These are phyloP conservation scores for Murina feae DNA, from an alignment of 2,113 vertebrate genomes.

Conservation along the genomic window DNA sequence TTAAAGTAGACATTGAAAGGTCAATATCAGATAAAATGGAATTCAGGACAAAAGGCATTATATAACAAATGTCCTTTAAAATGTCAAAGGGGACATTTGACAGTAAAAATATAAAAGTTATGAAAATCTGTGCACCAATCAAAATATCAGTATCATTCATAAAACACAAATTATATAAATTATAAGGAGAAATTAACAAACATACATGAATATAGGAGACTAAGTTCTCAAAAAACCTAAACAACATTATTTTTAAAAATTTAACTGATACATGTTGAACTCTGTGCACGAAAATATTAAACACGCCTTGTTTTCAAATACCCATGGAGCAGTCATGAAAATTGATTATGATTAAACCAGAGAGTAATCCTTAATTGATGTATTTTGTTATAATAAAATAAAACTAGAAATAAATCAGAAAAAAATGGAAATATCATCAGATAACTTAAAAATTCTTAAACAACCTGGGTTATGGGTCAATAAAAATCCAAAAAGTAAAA, in stretches of 20 bases:
- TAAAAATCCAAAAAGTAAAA: neutral
- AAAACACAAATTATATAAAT: constrained; percentile 23
- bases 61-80: neutral
- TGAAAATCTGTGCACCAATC: constrained; percentile 10
- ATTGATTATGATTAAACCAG: neutral
- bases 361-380: neutral
- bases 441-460: neutral
- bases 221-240: neutral
- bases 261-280: neutral
- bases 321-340: neutral
- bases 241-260: constrained; percentile 1
- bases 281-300: neutral
- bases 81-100: constrained; percentile 8
- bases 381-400: neutral
- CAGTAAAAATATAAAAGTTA: constrained; percentile 27
- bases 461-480: neutral
- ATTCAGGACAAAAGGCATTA: constrained; percentile 4
- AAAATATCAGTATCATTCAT: constrained; percentile 2
- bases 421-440: neutral
- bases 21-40: constrained; percentile 12
- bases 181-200: neutral
- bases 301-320: neutral
- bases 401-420: constrained; percentile 13
- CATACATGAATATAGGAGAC: neutral
- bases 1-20: constrained; percentile 37